These are phyloP conservation scores for Muntiacus muntjak DNA, from an alignment of 2,113 vertebrate species.

Conservation along the genomic window DNA sequence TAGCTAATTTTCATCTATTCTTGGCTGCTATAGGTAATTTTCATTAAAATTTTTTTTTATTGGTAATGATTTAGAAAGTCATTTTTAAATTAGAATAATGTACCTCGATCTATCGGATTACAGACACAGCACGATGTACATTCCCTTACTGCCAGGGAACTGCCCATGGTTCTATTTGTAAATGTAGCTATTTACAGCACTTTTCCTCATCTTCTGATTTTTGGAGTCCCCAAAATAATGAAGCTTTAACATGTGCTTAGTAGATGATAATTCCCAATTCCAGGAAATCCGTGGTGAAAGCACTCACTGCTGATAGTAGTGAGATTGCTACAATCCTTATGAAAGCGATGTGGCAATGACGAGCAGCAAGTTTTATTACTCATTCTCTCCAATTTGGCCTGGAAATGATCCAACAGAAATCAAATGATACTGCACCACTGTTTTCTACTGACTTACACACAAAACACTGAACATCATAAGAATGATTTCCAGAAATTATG, in stretches of 20 bases:
- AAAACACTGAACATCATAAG: background rate
- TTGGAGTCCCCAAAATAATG: background rate
- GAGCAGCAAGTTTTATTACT: background rate
- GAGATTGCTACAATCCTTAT: slow-evolving; percentile 38
- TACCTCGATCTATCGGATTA: background rate
- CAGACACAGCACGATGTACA: background rate
- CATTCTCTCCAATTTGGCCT: background rate
- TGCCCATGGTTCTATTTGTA: background rate
- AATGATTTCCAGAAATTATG: background rate
- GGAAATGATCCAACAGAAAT: background rate
- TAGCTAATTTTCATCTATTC: slow-evolving; percentile 37
- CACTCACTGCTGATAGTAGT: background rate
- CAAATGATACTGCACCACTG: background rate
- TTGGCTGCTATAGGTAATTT: background rate
- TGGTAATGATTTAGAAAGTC: background rate
- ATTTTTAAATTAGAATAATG: background rate
- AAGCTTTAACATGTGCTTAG: background rate
- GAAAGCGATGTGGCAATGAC: slow-evolving; percentile 1
- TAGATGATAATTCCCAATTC: slow-evolving; percentile 40
- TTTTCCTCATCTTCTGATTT: background rate
- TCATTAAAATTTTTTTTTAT: background rate
- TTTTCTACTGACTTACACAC: background rate
- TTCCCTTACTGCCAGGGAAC: background rate
- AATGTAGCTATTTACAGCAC: background rate
- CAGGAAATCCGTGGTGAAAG: slow-evolving; percentile 24